Conservation (phyloP, 2,113 vertebrate genomes). For the Grallaria varia region DNA sequence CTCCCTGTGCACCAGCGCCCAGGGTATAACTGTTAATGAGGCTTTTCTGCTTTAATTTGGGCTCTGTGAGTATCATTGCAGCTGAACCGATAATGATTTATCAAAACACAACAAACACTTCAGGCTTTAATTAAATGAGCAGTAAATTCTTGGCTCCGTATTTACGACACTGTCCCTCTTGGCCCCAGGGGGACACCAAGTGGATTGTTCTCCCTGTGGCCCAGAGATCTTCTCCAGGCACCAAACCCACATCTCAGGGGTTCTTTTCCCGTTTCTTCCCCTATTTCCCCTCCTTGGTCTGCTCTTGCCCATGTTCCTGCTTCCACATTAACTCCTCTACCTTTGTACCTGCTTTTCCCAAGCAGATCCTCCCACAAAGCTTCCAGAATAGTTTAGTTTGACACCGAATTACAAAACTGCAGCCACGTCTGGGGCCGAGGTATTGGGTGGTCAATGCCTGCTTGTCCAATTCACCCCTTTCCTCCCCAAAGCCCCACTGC, state of each 20-base stretch:
- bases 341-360: background rate
- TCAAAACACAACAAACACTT: background rate
- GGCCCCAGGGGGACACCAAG: background rate
- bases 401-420: background rate
- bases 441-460: background rate
- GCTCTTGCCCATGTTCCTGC: background rate
- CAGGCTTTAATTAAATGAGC: background rate
- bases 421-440: background rate
- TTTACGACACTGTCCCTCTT: background rate
- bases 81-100: background rate
- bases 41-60: background rate
- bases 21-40: background rate
- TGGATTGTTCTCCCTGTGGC: fast-evolving
- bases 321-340: background rate
- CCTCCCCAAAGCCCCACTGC: background rate
- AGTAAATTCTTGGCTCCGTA: background rate
- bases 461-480: background rate
- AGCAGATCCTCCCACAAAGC: background rate
- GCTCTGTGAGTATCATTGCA: background rate
- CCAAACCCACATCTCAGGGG: background rate
- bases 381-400: background rate
- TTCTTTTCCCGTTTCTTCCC: background rate
- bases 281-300: background rate
- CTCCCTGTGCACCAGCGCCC: background rate
- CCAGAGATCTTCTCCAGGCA: background rate